phyloP scores from a whole-genome alignment of 2,888 invertebrate genomes.

The Didymodactylos carnosus region DNA sequence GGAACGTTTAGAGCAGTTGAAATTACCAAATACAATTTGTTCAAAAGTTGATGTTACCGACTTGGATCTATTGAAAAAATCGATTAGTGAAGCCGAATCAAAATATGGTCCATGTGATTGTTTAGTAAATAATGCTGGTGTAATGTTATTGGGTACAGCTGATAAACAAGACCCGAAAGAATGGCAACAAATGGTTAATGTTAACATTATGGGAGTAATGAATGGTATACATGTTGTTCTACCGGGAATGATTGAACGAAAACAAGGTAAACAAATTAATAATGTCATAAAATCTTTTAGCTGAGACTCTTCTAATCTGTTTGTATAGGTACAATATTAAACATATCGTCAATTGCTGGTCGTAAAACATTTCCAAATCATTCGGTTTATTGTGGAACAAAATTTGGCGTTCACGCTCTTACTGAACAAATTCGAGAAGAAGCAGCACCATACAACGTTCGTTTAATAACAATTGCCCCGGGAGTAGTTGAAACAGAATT shows the following conservation, averaged over 20 bases:
- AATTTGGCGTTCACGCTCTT: constrained; percentile 4
- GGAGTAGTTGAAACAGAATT: constrained; percentile 34
- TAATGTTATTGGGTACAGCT: not conserved
- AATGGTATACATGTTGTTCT: constrained; percentile 9
- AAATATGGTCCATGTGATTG: not conserved
- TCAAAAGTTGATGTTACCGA: not conserved
- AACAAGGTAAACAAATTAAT: too few species aligned
- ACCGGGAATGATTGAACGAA: not conserved
- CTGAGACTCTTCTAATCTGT: too few species aligned
- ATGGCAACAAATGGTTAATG: constrained; percentile 3
- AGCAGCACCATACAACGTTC: not conserved
- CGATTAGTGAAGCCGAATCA: not conserved
- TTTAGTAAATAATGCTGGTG: not conserved
- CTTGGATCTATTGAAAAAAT: not conserved
- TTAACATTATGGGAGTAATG: constrained; percentile 1
- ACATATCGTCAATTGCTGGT: constrained; percentile 1
- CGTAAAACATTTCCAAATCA: constrained; percentile 4
- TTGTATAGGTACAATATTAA: constrained; percentile 3
- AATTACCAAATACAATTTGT: not conserved
- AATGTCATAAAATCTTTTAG: too few species aligned
- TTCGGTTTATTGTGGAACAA: constrained; percentile 6
- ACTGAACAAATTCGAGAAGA: constrained; percentile 4
- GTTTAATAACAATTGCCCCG: constrained; percentile 27
- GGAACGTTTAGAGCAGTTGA: not conserved
- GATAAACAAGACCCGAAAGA: constrained; percentile 8